Evolutionary conservation across 2,888 invertebrate species (phyloP), one percentile per base, ranked within the genome.

Genomic region (Ectobius pallidus): DNA sequence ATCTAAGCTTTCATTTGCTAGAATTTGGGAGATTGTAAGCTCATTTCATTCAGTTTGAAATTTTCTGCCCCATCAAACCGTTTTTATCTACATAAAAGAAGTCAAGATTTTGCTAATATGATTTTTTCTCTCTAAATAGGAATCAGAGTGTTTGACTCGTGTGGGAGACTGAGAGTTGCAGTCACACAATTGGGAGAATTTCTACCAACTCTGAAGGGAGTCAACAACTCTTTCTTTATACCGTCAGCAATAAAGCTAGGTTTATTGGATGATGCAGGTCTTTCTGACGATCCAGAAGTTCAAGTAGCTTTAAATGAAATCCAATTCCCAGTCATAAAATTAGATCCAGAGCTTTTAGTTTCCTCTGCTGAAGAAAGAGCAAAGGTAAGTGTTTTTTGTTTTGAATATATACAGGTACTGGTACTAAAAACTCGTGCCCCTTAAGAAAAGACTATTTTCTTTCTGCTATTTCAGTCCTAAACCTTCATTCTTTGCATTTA

Each of bases 361-460:
- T 70, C 76, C 18, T 61, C 76, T 14, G 72, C 77, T 62, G 75
- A 74, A 22, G 70, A 75, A 67, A 73, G 72, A 32, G 75, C 75
- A n/a, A 75, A 74, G 75, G 77, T 76, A 70, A 68, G 71, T n/a
- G n/a, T 39, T 14, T 39, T 14, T 39, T 39, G 39, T 14, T 9
- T 39, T 39, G 14, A n/a, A n/a, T n/a, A n/a, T n/a, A n/a, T n/a
- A n/a, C n/a, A n/a, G n/a, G n/a, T n/a, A n/a, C n/a, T n/a, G n/a
- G n/a, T n/a, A n/a, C n/a, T n/a, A n/a, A n/a, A n/a, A n/a, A n/a
- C n/a, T n/a, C n/a, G n/a, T n/a, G n/a, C n/a, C n/a, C n/a, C n/a
- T n/a, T n/a, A n/a, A n/a, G n/a, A n/a, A n/a, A n/a, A n/a, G n/a
- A n/a, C n/a, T n/a, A n/a, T n/a, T n/a, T n/a, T n/a, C n/a, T n/a